These are phyloP conservation scores for Gallinago nigripennis DNA, from an alignment of 2,797 vertebrate genomes.

Conservation along the genomic window DNA sequence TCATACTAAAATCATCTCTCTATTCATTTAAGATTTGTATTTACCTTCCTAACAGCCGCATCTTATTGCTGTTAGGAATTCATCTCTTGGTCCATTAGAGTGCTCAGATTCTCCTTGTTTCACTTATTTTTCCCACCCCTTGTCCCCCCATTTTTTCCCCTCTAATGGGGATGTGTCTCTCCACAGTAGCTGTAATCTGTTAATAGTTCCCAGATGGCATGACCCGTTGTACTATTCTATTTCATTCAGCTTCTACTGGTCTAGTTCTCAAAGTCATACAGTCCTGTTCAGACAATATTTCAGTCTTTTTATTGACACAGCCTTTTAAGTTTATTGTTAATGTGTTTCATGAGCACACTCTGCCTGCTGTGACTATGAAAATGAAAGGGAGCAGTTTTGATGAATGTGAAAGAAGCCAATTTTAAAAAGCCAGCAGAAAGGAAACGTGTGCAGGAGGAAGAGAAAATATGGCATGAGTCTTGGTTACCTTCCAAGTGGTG, in stretches of 20 bases:
- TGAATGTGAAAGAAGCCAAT: neutral
- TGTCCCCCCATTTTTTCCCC: neutral
- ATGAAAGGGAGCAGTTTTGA: constrained; percentile 12
- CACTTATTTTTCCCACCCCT: neutral
- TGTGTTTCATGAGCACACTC: neutral
- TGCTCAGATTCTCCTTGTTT: neutral
- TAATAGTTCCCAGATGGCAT: neutral
- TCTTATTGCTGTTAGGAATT: neutral
- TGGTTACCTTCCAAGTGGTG: neutral
- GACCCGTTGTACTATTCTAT: neutral
- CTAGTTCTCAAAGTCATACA: neutral
- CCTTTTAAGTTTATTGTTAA: constrained; percentile 13
- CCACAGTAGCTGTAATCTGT: neutral
- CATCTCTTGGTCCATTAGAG: neutral
- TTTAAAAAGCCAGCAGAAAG: neutral
- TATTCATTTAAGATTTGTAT: neutral
- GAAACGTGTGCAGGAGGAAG: neutral
- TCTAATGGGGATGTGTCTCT: neutral
- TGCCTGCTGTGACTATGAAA: neutral
- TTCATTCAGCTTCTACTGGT: neutral
- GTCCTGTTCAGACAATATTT: constrained; percentile 1
- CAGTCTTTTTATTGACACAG: constrained; percentile 1
- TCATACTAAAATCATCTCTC: neutral
- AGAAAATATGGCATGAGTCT: neutral
- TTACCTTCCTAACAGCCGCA: neutral